Evolutionary conservation across 1,140 invertebrate genomes (phyloP), one percentile per base, ranked within the genome.

Genomic region (Chironomus striatipennis): DNA sequence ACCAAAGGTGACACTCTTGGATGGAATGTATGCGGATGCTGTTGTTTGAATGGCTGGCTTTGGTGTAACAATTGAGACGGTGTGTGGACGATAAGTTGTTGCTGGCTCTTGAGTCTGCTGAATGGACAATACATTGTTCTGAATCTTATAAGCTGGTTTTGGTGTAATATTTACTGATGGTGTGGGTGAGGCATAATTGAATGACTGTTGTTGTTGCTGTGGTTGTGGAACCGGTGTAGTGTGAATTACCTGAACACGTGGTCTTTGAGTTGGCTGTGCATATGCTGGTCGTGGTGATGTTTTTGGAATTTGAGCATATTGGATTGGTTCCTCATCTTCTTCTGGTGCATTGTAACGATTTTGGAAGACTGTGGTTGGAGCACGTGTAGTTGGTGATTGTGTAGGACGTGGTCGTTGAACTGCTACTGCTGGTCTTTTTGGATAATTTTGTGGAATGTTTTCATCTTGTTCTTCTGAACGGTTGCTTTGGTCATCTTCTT

Each of bases 361-460:
- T 79, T 90, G 88, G 85, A 88, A 90, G 76, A 87, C 86, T 1
- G 87, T 88, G 0, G 88, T 88, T 5, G 88, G 84, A 3, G 87
- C 85, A 2, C 86, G 81, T 0, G 88, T 87, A 0, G 86, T 85
- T 15, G 77, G 80, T 74, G 74, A 70, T 17, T 73, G 75, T 10
- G 77, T 77, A 21, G 84, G 83, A 34, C 81, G 82, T 43, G 81
- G 81, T 43, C 80, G 79, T 20, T 81, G 77, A 9, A 82, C 81
- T 43, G 84, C 82, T 65, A 85, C 83, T 57, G 84, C 83, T 0
- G 87, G 85, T 77, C 87, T 83, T 1, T 85, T 83, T n/a, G 89
- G 88, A 77, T 89, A 90, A 80, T 90, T 90, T 0, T 85, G 85
- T 5, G 90, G 88, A 74, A 86, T 85, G 73, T 85, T 83, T 34